A percentile compares a stretch with the other conserved stretches of the same genome.
Conservation (phyloP, 1,140 invertebrate genomes). For the Chrysoperla carnea region DNA sequence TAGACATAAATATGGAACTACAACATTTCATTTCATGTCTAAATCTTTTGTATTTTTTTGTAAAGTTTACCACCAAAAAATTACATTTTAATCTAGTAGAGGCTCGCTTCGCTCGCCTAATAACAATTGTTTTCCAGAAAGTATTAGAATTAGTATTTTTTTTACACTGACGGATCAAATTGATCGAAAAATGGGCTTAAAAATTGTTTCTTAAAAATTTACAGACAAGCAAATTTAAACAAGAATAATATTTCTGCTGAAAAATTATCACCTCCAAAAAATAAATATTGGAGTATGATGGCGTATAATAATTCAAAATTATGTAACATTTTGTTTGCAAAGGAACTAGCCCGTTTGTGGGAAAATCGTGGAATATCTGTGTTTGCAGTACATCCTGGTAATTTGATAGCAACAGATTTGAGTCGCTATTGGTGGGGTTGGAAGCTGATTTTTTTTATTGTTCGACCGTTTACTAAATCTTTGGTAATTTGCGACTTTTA, state of each 20-base stretch:
- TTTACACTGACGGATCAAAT: no score
- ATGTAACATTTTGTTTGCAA: constrained; percentile 71
- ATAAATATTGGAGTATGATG: constrained; percentile 53
- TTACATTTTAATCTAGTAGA: no score
- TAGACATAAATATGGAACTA: no score
- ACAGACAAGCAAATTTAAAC: no score
- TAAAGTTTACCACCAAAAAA: no score
- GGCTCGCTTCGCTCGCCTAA: no score
- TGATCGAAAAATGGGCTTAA: no score
- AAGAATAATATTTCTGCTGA: constrained; percentile 29
- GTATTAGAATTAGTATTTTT: no score
- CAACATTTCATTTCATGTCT: no score
- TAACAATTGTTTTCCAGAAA: no score
- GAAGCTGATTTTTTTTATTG: constrained; percentile 51
- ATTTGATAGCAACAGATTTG: constrained; percentile 63
- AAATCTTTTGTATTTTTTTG: no score
- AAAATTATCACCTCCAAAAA: constrained; percentile 22
- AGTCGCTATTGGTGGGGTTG: constrained; percentile 70
- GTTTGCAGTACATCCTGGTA: constrained; percentile 82
- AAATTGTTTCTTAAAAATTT: no score
- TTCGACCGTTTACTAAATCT: constrained; percentile 84
- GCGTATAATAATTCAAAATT: constrained; percentile 85
- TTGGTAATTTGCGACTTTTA: constrained; percentile 39
- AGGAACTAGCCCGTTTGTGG: constrained; percentile 58
- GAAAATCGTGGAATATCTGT: constrained; percentile 48